These are phyloP conservation scores for Cenopis cana DNA, from an alignment of 2,888 invertebrate genomes.

Conservation along the genomic window DNA sequence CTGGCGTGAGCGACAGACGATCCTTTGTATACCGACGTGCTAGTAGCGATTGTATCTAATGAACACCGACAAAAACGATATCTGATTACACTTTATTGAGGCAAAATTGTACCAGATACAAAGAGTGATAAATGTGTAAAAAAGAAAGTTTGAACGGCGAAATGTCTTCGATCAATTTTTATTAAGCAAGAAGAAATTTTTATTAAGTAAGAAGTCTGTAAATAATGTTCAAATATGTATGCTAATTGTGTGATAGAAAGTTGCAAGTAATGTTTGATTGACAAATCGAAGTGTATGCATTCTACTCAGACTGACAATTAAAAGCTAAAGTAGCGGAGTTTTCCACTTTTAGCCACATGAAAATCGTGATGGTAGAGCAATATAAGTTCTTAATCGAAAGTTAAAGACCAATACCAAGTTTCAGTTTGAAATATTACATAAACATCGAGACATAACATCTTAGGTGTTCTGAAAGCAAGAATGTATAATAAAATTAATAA, in stretches of 20 bases:
- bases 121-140: constrained; percentile 31
- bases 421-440: too few relatives aligned
- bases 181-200: too few relatives aligned
- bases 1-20: constrained; percentile 34
- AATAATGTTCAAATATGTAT: constrained; percentile 31
- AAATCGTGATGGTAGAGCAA: too few relatives aligned
- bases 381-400: too few relatives aligned
- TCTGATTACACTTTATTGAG: constrained; percentile 39
- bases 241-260: constrained; percentile 27
- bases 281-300: constrained; percentile 10
- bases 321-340: background rate
- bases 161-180: constrained; percentile 21
- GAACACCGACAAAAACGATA: constrained; percentile 35
- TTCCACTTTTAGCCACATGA: too few relatives aligned
- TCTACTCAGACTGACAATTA: background rate
- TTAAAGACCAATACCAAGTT: too few relatives aligned
- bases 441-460: too few relatives aligned
- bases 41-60: constrained; percentile 38
- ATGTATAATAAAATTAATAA: too few relatives aligned
- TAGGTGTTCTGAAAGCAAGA: too few relatives aligned
- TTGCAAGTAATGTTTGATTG: constrained; percentile 20
- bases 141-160: constrained; percentile 37
- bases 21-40: constrained; percentile 29
- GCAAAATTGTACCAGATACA: constrained; percentile 35
- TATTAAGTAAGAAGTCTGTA: constrained; percentile 15